Evolutionary conservation across 2,888 invertebrate genomes (phyloP).

Genomic region (Asteroscopus sphinx): DNA sequence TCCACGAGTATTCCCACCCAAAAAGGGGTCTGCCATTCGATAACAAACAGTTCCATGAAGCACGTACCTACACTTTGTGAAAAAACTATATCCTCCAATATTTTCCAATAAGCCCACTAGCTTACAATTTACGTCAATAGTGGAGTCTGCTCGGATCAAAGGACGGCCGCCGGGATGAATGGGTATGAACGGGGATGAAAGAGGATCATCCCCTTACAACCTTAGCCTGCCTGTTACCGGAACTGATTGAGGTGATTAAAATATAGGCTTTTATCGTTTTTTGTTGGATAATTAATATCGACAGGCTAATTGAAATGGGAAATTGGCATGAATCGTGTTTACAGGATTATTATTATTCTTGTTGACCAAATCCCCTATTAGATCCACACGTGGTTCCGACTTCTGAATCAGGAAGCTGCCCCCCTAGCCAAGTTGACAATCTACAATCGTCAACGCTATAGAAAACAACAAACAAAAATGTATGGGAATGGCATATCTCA

Average conservation of each 20-base stretch:
- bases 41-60: neutral
- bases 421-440: no score
- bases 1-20: no score
- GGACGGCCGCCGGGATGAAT: conserved; percentile 31
- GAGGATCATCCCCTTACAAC: conserved; percentile 50
- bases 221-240: conserved; percentile 35
- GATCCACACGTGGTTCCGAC: no score
- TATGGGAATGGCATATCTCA: no score
- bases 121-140: conserved; percentile 49
- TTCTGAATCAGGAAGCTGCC: no score
- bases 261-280: conserved; percentile 28
- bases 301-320: no score
- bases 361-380: no score
- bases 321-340: no score
- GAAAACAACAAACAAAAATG: no score
- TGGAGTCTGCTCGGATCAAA: conserved; percentile 36
- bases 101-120: conserved; percentile 45
- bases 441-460: no score
- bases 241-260: conserved; percentile 46
- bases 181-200: conserved; percentile 34
- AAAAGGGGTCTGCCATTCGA: no score
- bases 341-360: no score
- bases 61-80: conserved; percentile 1
- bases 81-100: conserved; percentile 34
- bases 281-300: neutral